Percentiles rank a stretch among this genome's conserved stretches.
phyloP scores from a whole-genome alignment of 2,113 vertebrate genomes.

The Megaleporinus macrocephalus region DNA sequence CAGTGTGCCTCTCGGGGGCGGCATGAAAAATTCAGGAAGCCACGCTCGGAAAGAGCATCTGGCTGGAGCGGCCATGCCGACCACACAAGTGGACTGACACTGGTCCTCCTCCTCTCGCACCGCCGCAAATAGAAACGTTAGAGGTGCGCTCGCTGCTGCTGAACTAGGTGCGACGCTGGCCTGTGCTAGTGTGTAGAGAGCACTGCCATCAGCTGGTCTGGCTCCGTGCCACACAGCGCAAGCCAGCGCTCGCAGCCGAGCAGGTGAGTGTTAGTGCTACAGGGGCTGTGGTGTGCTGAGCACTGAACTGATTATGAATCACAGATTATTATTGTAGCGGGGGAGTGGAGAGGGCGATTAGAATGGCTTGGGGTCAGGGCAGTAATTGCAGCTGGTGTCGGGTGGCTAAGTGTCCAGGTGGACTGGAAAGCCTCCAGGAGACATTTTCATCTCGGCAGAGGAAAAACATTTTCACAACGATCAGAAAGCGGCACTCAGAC shows the following conservation, averaged over 20 bases:
- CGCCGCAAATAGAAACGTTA: constrained; percentile 34
- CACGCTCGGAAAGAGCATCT: constrained; percentile 5
- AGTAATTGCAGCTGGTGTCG: constrained; percentile 59
- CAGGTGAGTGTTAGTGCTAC: constrained; percentile 43
- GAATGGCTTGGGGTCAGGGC: constrained; percentile 43
- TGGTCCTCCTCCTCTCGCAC: constrained; percentile 22
- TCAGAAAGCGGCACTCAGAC: constrained; percentile 6
- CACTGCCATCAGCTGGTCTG: constrained; percentile 27
- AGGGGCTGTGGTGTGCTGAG: constrained; percentile 18
- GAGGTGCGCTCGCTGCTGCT: constrained; percentile 5
- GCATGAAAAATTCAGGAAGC: constrained; percentile 47
- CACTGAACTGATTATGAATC: constrained; percentile 57
- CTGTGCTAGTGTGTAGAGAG: constrained; percentile 15
- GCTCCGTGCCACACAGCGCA: constrained; percentile 44
- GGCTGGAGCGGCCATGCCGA: constrained; percentile 10
- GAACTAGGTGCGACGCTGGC: neutral
- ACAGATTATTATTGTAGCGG: constrained; percentile 57
- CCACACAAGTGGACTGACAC: constrained; percentile 28
- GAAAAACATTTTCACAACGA: constrained; percentile 12
- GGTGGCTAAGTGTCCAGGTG: constrained; percentile 51
- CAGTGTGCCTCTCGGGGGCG: constrained; percentile 39
- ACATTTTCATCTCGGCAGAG: constrained; percentile 9
- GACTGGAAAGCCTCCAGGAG: constrained; percentile 40
- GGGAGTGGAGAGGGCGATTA: constrained; percentile 53
- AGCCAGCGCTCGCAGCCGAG: constrained; percentile 20